These are phyloP conservation scores for Spongia lamella DNA, from an alignment of 37 sponge, comb jelly and placozoan species.

Conservation along the genomic window DNA sequence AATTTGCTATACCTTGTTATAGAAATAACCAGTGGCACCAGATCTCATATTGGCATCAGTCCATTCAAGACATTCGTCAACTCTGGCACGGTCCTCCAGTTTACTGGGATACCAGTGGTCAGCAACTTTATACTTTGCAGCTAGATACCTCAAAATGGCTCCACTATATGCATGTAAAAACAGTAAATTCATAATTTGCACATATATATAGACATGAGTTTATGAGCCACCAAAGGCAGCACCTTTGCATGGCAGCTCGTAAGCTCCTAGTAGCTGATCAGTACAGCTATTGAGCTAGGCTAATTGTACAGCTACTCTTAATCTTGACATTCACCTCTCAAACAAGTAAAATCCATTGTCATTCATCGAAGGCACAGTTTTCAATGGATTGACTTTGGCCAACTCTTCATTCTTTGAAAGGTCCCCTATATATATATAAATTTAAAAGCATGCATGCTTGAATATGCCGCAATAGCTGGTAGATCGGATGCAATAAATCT, in stretches of 20 bases:
- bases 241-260: not conserved
- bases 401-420: conserved; percentile 49
- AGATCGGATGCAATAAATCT: too few relatives aligned
- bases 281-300: too few relatives aligned
- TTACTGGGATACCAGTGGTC: conserved; percentile 84
- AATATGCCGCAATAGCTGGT: too few relatives aligned
- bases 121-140: conserved; percentile 42
- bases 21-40: too few relatives aligned
- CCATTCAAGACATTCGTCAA: too few relatives aligned
- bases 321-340: conserved; percentile 55
- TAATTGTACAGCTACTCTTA: not conserved
- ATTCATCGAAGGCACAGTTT: conserved; percentile 63
- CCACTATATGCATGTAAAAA: conserved; percentile 12
- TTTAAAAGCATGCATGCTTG: not conserved
- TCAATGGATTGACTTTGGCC: conserved; percentile 30
- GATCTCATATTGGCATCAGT: too few relatives aligned
- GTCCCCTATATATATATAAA: conserved; percentile 39
- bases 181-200: not conserved
- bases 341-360: conserved; percentile 67
- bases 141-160: conserved; percentile 61
- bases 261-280: not conserved
- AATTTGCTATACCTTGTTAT: too few relatives aligned
- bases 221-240: not conserved
- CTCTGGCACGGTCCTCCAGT: too few relatives aligned
- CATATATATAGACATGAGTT: not conserved